Base-by-base conservation (phyloP, 2,797 vertebrate species). In the Hyperoplus lanceolatus region DNA sequence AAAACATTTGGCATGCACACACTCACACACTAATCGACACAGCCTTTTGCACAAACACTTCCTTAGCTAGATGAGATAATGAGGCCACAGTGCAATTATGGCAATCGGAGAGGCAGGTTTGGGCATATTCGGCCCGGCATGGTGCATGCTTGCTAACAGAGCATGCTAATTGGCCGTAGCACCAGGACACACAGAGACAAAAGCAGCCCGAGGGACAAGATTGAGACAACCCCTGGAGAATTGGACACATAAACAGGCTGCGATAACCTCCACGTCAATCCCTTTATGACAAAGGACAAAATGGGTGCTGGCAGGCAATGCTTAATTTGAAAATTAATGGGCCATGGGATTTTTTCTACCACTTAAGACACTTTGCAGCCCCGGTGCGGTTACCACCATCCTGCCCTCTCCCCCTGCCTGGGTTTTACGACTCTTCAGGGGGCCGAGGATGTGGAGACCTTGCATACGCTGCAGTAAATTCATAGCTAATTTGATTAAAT, bases 281-380 rank as follows among this genome's bases (percentile, higher is more conserved):
- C 71, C 79, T 95, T 96, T 94, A 95, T 92, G 91, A 92, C 88
- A 83, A 95, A 96, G 94, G 95, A 93, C 93, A 92, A 92, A 94
- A 89, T 85, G 80, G 69, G 75, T 80, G 83, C 74, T 73, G 85
- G 79, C 82, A 90, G 88, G 89, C 88, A 80, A 79, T 70, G 82
- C 90, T 89, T 92, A 87, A 93, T 95, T 94, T 91, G 89, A 89
- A 93, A 93, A 94, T 94, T 92, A 94, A 94, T 93, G 91, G 85
- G 77, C 87, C 85, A 39, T 92, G 82, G 80, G 79, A 88, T 78
- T 74, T 90, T 87, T 83, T 72, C 54, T 61, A 78, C 77, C 80
- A 84, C 86, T 92, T 89, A 90, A 90, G 87, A 90, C 87, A 87
- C 72, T 84, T 89, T 91, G 86, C 82, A 79, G 81, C 55, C 41